Evolutionary conservation across 2,797 vertebrate species (phyloP), one percentile per base, ranked within the genome.

Genomic region (Manis crassicaudata): DNA sequence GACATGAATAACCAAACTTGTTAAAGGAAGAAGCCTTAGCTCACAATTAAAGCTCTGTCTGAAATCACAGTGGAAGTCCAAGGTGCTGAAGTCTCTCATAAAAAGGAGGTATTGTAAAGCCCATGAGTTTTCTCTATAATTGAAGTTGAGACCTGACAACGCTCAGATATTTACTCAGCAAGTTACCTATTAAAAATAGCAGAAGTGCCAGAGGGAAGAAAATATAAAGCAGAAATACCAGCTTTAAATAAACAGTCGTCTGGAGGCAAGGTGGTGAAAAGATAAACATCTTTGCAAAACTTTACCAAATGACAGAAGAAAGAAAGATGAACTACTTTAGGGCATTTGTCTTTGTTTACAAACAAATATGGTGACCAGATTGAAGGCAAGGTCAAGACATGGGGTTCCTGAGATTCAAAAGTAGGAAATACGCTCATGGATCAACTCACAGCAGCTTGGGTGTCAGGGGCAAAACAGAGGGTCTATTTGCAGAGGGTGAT

Each of bases 1-100:
- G 3, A 37, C 1, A 14, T 18, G 0, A 2, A 75, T 54, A 5
- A 3, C 0, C 17, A 7, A 43, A 13, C 3, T 8, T 21, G 46
- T 73, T 8, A 5, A 56, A 80, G 62, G 2, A 35, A 81, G 25
- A 58, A 25, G 46, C 17, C 43, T n/a, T 29, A 62, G 11, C 23
- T 63, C 58, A 58, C 14, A 54, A 5, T 10, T 13, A 14, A 0
- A 50, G 52, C 20, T 4, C 3, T 10, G 29, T 16, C 25, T 14
- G 35, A 68, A 75, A 80, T 25, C 6, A 29, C 1, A 68, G 12
- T 1, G 5, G 58, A 63, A 82, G 29, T 1, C 8, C 50, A 50
- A 68, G 12, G 11, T 16, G 4, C 27, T 81, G 46, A n/a, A 5
- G 25, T 16, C 27, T 76, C 40, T 62, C 18, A 6, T 6, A 27